phyloP scores from a whole-genome alignment of 2,797 vertebrate species.

The Silurus lanzhouensis region DNA sequence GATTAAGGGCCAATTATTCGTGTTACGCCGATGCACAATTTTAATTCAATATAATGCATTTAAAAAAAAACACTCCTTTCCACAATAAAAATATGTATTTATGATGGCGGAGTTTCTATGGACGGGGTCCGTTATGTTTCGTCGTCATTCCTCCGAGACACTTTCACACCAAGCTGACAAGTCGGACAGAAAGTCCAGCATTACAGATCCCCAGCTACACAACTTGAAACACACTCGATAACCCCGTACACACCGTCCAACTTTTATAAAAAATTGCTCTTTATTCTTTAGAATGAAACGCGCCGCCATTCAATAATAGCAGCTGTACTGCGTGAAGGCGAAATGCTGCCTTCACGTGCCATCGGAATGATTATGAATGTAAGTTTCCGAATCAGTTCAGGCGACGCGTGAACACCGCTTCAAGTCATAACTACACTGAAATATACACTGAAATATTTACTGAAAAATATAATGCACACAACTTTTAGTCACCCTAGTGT shows the following conservation, averaged over 20 bases:
- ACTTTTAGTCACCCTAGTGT: no score
- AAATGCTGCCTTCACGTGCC: conserved; percentile 21
- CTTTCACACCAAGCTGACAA: conserved; percentile 20
- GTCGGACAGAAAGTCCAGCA: conserved; percentile 4
- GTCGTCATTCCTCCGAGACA: conserved; percentile 3
- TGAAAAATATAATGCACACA: no score
- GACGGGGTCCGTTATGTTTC: conserved; percentile 32
- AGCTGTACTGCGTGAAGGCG: neutral
- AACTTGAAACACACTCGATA: neutral
- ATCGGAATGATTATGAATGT: neutral
- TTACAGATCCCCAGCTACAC: neutral
- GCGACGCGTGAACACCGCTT: neutral
- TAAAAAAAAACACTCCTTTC: no score
- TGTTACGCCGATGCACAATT: no score
- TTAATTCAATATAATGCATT: no score
- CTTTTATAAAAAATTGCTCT: neutral
- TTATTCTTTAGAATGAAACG: neutral
- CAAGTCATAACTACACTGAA: neutral
- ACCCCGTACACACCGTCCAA: neutral
- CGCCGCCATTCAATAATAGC: neutral
- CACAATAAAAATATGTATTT: neutral
- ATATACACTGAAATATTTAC: no score
- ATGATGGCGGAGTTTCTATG: conserved; percentile 19
- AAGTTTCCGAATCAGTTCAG: neutral
- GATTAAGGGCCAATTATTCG: neutral